phyloP scores from a whole-genome alignment of 2,797 vertebrate species.

The Limosa lapponica region DNA sequence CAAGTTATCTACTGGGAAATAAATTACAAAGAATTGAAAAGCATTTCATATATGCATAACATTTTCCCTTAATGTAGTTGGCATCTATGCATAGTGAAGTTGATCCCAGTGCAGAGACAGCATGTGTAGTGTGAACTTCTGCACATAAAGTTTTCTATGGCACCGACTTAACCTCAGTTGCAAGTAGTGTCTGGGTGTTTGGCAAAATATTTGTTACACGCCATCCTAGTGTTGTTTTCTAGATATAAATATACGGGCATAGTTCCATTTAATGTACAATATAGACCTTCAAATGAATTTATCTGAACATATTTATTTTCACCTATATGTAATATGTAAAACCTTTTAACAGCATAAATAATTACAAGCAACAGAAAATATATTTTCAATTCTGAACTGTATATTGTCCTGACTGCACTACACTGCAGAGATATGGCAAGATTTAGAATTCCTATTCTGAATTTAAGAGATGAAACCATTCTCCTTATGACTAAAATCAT shows the following conservation, averaged over 20 bases:
- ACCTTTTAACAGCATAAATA: background rate
- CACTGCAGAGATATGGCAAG: background rate
- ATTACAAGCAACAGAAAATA: background rate
- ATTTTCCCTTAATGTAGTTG: background rate
- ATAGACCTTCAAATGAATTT: background rate
- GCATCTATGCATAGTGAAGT: background rate
- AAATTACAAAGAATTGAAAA: background rate
- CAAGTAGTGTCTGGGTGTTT: background rate
- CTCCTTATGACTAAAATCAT: background rate
- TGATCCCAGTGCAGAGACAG: background rate
- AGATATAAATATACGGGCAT: background rate
- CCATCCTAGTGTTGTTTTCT: background rate
- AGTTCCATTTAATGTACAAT: background rate
- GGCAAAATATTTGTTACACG: background rate
- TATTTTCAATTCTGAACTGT: background rate
- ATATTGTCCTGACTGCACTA: background rate
- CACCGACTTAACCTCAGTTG: background rate
- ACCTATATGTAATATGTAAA: fast-evolving
- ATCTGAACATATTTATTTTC: background rate
- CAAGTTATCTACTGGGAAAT: background rate
- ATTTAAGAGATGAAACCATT: background rate
- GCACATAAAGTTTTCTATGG: background rate
- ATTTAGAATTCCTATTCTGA: background rate
- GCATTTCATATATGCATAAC: too few relatives aligned
- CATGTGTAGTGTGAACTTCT: background rate